Base-by-base conservation (phyloP, 2,113 vertebrate genomes). In the Galemys pyrenaicus region DNA sequence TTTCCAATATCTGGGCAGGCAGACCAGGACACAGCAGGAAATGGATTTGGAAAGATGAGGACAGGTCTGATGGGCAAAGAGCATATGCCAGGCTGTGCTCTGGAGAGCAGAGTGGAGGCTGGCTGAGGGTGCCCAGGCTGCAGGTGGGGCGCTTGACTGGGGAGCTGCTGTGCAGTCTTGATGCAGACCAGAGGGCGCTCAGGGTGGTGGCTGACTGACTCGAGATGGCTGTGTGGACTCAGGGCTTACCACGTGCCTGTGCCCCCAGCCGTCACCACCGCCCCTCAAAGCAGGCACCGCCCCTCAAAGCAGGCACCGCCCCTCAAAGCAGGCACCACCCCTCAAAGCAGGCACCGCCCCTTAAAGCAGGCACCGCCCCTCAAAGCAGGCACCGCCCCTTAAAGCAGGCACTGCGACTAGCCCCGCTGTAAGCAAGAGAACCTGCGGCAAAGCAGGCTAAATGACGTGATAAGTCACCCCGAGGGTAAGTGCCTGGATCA, bases 381-480 rank as follows among this genome's bases (percentile, higher is more conserved):
- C 0, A 13, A 19, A 39, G 5, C n/a, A n/a, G n/a, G n/a, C 71
- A 24, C 10, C 64, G 22, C 26, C 54, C 15, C 16, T 5, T 0
- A 13, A 19, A 39, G 5, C n/a, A n/a, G n/a, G n/a, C 0, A 12
- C 22, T 44, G 0, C 51, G 10, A 17, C 32, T 77, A 65, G 22
- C 11, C 67, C 6, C 51, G 16, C 19, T 78, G 54, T 32, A 44
- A 16, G 28, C 30, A 6, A 49, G 60, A 87, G 58, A 49, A 41
- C 13, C 13, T 39, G 73, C 73, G 19, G 39, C 9, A 67, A 67
- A 78, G n/a, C 19, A 70, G 12, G 22, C 37, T 73, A 78, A 51
- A 32, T 44, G 51, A 62, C 37, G 46, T 24, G 17, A 28, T n/a
- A 39, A 2, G 46, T 60, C 35, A 75, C 30, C 46, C 80, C 46